phyloP scores from a whole-genome alignment of 1,140 invertebrate species.

The Cyclargus thomasi region DNA sequence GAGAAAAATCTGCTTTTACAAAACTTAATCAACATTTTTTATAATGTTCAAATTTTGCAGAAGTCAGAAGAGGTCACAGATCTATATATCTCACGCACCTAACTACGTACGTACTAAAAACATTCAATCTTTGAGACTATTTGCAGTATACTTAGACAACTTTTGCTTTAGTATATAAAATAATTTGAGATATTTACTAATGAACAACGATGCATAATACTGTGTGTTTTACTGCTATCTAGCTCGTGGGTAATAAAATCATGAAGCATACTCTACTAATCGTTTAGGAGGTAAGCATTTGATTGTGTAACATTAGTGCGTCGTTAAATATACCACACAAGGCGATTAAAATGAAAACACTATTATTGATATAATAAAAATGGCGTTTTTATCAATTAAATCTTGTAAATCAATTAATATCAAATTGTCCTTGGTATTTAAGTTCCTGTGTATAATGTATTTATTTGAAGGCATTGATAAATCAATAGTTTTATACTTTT shows the following conservation, averaged over 20 bases:
- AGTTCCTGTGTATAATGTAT: slow-evolving; percentile 15
- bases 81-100: no score
- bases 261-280: not conserved
- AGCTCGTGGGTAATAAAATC: not conserved
- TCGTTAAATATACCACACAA: slow-evolving; percentile 9
- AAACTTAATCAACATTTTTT: no score
- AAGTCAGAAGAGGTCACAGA: no score
- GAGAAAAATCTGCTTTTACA: no score
- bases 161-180: no score
- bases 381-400: not conserved
- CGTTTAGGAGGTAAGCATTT: not conserved
- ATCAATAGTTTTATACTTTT: not conserved
- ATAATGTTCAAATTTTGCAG: no score
- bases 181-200: no score
- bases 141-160: no score
- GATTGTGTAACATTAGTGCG: not conserved
- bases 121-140: no score
- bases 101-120: no score
- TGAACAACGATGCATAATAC: no score
- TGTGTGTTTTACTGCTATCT: not conserved
- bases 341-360: not conserved
- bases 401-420: slow-evolving; percentile 2
- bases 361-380: not conserved
- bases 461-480: slow-evolving; percentile 7
- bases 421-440: slow-evolving; percentile 19